These are phyloP conservation scores for Pachydiplax longipennis DNA, from an alignment of 2,888 invertebrate species.

Conservation along the genomic window DNA sequence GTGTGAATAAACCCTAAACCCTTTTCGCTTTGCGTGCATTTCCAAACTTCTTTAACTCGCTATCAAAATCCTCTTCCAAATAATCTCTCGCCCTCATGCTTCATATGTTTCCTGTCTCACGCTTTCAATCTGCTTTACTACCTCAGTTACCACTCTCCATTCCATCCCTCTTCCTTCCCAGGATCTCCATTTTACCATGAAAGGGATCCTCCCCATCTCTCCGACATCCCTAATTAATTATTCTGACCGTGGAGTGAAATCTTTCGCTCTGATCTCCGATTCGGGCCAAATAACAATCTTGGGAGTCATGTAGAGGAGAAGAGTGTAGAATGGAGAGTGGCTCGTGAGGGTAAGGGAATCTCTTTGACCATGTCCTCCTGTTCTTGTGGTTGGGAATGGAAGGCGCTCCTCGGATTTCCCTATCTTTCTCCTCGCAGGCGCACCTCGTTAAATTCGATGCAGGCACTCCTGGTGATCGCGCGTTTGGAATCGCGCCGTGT, in stretches of 20 bases:
- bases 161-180: not conserved
- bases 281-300: conserved; percentile 11
- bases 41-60: not conserved
- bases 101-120: not conserved
- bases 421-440: not conserved
- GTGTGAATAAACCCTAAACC: no score
- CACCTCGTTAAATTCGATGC: no score
- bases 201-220: not conserved
- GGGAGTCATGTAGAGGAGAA: not conserved
- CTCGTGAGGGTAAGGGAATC: not conserved
- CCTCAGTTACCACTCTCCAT: not conserved
- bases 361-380: not conserved
- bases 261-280: conserved; percentile 15
- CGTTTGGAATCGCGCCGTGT: no score
- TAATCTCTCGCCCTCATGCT: not conserved
- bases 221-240: conserved; percentile 14
- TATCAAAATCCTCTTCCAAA: not conserved
- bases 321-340: not conserved
- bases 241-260: not conserved
- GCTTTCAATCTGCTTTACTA: not conserved
- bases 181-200: not conserved
- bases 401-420: not conserved
- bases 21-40: not conserved
- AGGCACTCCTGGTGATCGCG: no score
- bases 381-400: not conserved